phyloP scores from a whole-genome alignment of 2,888 invertebrate genomes.

The Aproaerema taeniolella region DNA sequence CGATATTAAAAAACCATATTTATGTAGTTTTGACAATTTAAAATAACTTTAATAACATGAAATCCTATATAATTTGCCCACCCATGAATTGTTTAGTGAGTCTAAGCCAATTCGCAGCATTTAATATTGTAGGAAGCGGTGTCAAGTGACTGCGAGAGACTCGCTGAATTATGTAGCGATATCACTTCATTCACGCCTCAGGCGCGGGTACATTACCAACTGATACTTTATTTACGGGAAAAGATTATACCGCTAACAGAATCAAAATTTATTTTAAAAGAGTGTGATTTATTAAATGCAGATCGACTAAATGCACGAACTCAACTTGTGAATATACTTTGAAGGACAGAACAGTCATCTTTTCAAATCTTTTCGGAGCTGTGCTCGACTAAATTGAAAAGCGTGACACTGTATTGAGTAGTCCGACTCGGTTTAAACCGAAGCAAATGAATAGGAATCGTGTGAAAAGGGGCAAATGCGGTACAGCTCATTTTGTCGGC shows the following conservation, averaged over 20 bases:
- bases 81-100: constrained; percentile 25
- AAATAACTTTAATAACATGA: no score
- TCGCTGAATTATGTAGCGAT: constrained; percentile 41
- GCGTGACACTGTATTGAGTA: not conserved
- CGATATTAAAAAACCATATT: no score
- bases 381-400: not conserved
- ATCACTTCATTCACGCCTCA: constrained; percentile 5
- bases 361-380: not conserved
- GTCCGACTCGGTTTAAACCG: not conserved
- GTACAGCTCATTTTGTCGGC: no score
- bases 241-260: not conserved
- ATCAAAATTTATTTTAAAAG: not conserved
- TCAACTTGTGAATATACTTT: no score
- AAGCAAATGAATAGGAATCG: not conserved
- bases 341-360: no score
- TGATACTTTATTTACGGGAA: not conserved
- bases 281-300: no score
- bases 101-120: constrained; percentile 38
- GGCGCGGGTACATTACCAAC: constrained; percentile 1
- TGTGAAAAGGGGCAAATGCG: no score
- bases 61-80: no score
- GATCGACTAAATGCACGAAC: no score
- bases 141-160: constrained; percentile 39
- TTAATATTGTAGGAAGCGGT: constrained; percentile 45
- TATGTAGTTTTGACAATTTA: no score